A percentile compares a stretch with the other conserved stretches of the same genome.
phyloP scores from a whole-genome alignment of 2,113 vertebrate genomes.

The Rhodinocichla rosea region DNA sequence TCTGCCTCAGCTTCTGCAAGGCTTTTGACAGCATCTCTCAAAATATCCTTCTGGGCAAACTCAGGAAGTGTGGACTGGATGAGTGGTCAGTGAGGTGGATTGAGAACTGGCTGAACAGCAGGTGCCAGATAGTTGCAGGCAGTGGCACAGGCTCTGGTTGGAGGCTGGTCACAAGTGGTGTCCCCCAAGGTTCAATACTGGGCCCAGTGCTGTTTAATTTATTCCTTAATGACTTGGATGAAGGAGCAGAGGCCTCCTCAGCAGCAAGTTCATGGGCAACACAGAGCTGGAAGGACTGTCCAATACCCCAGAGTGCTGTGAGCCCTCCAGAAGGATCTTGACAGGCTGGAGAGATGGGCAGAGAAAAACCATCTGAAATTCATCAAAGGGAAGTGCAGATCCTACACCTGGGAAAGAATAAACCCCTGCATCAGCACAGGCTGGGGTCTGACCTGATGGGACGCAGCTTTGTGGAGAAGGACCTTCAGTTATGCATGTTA shows the following conservation, averaged over 20 bases:
- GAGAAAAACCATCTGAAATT: not conserved
- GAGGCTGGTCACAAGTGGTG: not conserved
- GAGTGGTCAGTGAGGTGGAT: not conserved
- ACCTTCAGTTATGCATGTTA: rapidly evolving
- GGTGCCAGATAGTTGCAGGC: not conserved
- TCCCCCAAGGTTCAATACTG: not conserved
- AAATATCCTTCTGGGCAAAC: not conserved
- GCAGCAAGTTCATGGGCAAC: not conserved
- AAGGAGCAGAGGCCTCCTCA: not conserved
- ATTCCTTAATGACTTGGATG: not conserved
- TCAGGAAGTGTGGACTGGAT: not conserved
- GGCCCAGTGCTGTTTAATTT: not conserved
- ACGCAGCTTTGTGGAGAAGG: not conserved
- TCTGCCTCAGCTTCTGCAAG: not conserved
- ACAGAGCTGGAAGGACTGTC: not conserved
- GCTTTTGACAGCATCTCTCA: not conserved
- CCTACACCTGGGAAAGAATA: not conserved
- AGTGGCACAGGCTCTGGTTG: not conserved
- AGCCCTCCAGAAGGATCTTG: not conserved
- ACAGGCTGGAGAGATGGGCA: not conserved
- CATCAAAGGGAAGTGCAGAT: not conserved
- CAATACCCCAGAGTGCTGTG: not conserved
- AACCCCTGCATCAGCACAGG: not conserved
- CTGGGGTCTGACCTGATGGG: not conserved
- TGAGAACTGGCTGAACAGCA: not conserved